A percentile compares a stretch with the other conserved stretches of the same genome.
phyloP scores from a whole-genome alignment of 2,113 vertebrate species.

The Brachyistius frenatus region DNA sequence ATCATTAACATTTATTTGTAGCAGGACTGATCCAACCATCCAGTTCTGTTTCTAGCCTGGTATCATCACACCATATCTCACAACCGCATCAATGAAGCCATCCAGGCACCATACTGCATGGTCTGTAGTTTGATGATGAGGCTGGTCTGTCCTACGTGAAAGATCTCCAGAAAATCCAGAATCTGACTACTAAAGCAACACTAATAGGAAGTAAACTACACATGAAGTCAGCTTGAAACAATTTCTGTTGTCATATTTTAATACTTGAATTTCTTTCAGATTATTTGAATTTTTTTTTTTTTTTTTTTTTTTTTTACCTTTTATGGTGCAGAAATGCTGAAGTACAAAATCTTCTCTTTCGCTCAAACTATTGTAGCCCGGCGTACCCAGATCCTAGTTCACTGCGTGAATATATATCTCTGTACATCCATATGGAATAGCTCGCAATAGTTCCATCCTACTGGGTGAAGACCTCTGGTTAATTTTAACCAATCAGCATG shows the following conservation, averaged over 20 bases:
- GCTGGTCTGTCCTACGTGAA: constrained; percentile 81
- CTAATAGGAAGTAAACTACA: constrained; percentile 31
- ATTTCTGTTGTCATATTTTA: constrained; percentile 49
- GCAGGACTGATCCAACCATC: constrained; percentile 35
- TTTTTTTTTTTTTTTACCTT: background rate
- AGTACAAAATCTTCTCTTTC: constrained; percentile 46
- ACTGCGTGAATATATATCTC: too few species aligned
- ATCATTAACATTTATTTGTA: constrained; percentile 78
- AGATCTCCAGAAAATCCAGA: constrained; percentile 74
- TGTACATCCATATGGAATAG: too few species aligned
- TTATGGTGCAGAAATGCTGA: background rate
- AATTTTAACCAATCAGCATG: too few species aligned
- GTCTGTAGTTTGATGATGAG: constrained; percentile 69
- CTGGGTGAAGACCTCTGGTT: too few species aligned
- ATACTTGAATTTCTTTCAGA: constrained; percentile 39
- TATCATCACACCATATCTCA: constrained; percentile 38
- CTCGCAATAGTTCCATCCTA: too few species aligned
- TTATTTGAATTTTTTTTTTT: background rate
- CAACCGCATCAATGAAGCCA: constrained; percentile 51
- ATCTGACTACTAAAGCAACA: constrained; percentile 40
- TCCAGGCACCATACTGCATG: constrained; percentile 32
- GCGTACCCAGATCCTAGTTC: too few species aligned
- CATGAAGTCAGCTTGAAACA: constrained; percentile 62
- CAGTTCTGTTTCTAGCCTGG: constrained; percentile 24
- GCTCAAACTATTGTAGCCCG: background rate